Evolutionary conservation across 2,113 vertebrate genomes (phyloP).

Genomic region (Stigmatopora nigra): DNA sequence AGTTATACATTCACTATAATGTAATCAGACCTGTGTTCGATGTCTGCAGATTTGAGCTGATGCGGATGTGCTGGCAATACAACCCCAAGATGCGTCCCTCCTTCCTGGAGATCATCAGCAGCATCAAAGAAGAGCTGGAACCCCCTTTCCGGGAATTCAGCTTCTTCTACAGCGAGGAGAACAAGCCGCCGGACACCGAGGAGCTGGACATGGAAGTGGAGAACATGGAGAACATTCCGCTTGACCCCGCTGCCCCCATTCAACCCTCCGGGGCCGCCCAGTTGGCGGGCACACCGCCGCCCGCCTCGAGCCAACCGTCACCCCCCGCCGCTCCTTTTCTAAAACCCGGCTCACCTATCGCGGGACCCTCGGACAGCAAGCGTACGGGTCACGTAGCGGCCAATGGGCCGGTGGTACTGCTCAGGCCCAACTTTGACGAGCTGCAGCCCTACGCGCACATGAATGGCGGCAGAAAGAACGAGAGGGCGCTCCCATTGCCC

Average conservation of each 20-base stretch:
- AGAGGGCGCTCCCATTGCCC: constrained; percentile 88
- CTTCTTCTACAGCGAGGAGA: constrained; percentile 98
- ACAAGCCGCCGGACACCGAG: constrained; percentile 90
- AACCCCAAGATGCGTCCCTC: constrained; percentile 95
- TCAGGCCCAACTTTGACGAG: constrained; percentile 87
- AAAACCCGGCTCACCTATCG: constrained; percentile 50
- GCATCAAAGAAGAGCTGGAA: constrained; percentile 92
- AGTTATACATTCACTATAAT: no score
- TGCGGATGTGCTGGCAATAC: constrained; percentile 99
- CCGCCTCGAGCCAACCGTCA: constrained; percentile 26
- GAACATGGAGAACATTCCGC: constrained; percentile 94
- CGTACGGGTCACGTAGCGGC: constrained; percentile 82
- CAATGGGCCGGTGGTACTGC: constrained; percentile 83
- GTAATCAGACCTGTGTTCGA: neutral
- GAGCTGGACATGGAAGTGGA: constrained; percentile 92
- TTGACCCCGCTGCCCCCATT: constrained; percentile 83
- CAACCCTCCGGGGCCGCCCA: constrained; percentile 64
- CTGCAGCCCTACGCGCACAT: constrained; percentile 94
- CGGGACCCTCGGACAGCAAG: constrained; percentile 71
- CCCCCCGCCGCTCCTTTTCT: constrained; percentile 32
- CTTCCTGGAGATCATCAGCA: constrained; percentile 94
- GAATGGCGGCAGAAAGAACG: constrained; percentile 94
- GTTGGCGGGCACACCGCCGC: constrained; percentile 40
- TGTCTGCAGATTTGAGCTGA: constrained; percentile 83
- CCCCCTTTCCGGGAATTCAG: constrained; percentile 86